Evolutionary conservation across 1,140 invertebrate genomes (phyloP).

Genomic region (Aricia agestis): DNA sequence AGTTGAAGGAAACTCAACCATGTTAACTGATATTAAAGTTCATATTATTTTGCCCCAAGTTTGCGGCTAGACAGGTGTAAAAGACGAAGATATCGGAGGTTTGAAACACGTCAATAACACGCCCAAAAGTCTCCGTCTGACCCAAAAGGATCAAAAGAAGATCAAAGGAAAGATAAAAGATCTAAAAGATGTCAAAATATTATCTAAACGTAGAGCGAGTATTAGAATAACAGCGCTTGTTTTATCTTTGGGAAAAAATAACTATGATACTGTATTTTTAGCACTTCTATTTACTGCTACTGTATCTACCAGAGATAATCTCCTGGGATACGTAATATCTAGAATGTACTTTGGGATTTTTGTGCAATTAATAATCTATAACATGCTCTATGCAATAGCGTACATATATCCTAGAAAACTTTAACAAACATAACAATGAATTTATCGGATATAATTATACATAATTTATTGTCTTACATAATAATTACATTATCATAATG

Average conservation of each 20-base stretch:
- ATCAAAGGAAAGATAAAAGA: neutral
- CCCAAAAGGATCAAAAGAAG: neutral
- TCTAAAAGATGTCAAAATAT: neutral
- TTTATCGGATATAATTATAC: too few relatives aligned
- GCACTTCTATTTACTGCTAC: neutral
- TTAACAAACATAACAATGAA: too few relatives aligned
- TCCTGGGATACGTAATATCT: neutral
- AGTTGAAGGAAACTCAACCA: neutral
- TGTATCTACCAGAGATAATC: neutral
- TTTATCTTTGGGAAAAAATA: neutral
- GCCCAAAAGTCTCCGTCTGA: neutral
- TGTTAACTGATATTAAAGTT: neutral
- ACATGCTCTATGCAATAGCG: too few relatives aligned
- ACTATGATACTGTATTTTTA: neutral
- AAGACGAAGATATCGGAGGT: neutral
- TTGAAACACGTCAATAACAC: constrained; percentile 1
- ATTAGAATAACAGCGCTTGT: neutral
- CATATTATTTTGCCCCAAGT: neutral
- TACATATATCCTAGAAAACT: too few relatives aligned
- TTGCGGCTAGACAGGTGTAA: neutral
- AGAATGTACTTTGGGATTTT: neutral
- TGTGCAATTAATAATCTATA: too few relatives aligned
- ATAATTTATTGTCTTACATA: too few relatives aligned
- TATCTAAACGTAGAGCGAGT: neutral
- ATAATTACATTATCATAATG: neutral